A percentile compares a stretch with the other conserved stretches of the same genome.
Conservation (phyloP, 2,797 vertebrate species). For the Micrastur ruficollis region DNA sequence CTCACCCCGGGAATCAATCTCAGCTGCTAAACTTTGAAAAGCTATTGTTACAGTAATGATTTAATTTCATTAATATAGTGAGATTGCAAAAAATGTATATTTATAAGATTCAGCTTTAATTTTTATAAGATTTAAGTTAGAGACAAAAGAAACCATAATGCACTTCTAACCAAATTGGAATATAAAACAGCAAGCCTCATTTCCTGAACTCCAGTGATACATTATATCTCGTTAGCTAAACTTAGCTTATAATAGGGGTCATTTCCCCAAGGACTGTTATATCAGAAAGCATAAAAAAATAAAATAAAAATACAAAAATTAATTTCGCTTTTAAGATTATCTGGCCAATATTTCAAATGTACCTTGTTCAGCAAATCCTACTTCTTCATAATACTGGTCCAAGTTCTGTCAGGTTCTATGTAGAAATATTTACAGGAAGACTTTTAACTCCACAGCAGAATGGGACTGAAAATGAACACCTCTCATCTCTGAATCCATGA, state of each 20-base stretch:
- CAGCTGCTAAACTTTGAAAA: background rate
- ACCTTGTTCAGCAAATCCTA: background rate
- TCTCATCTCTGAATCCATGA: background rate
- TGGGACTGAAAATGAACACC: background rate
- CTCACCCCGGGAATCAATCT: background rate
- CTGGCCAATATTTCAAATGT: background rate
- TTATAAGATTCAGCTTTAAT: too few relatives aligned
- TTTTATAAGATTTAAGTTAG: background rate
- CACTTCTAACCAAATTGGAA: slow-evolving; percentile 3
- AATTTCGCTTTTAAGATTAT: background rate
- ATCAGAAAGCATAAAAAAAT: background rate
- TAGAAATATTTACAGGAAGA: background rate
- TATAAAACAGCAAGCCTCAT: background rate
- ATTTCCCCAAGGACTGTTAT: background rate
- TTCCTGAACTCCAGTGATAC: slow-evolving; percentile 11
- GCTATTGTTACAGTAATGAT: background rate
- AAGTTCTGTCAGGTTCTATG: background rate
- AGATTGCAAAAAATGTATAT: background rate
- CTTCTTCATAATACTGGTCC: background rate
- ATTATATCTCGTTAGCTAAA: background rate
- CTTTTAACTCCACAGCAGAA: background rate
- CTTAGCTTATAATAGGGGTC: background rate
- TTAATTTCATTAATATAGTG: background rate
- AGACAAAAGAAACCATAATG: slow-evolving; percentile 26
- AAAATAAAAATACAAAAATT: background rate